Percentiles rank a stretch among this genome's conserved stretches.
These are phyloP conservation scores for Mimas tiliae DNA, from an alignment of 2,888 invertebrate genomes.

Conservation along the genomic window DNA sequence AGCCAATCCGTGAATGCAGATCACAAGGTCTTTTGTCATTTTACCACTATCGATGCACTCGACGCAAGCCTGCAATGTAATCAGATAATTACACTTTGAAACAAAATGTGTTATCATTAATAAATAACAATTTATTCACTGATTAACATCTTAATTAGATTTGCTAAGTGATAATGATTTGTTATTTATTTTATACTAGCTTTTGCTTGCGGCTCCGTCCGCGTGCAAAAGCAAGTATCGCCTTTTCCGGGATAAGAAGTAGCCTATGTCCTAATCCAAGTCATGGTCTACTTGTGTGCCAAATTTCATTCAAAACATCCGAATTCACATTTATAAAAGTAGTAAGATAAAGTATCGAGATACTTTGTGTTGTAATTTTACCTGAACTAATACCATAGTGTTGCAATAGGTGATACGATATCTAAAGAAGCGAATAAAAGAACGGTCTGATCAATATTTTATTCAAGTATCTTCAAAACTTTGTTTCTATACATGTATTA, in stretches of 20 bases:
- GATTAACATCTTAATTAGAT: constrained; percentile 18
- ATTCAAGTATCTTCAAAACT: not conserved
- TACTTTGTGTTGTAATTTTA: not conserved
- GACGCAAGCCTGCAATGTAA: constrained; percentile 86
- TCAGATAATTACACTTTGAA: constrained; percentile 7
- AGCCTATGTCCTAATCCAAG: no score
- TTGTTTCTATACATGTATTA: no score
- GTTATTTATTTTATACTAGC: not conserved
- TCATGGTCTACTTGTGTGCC: no score
- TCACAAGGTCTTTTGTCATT: constrained; percentile 95
- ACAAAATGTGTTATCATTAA: not conserved
- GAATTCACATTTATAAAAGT: no score
- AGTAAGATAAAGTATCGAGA: no score
- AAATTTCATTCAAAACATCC: no score
- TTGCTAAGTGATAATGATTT: not conserved
- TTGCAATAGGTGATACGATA: not conserved
- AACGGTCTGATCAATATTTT: not conserved
- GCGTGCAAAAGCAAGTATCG: no score
- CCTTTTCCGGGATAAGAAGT: no score
- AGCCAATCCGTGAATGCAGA: constrained; percentile 92
- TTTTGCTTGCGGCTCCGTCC: no score
- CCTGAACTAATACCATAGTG: not conserved
- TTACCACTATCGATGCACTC: constrained; percentile 92
- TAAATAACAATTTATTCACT: not conserved
- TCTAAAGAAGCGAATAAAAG: not conserved